Evolutionary conservation across 2,888 invertebrate genomes (phyloP), one percentile per base, ranked within the genome.

Genomic region (Eugnorisma glareosa): DNA sequence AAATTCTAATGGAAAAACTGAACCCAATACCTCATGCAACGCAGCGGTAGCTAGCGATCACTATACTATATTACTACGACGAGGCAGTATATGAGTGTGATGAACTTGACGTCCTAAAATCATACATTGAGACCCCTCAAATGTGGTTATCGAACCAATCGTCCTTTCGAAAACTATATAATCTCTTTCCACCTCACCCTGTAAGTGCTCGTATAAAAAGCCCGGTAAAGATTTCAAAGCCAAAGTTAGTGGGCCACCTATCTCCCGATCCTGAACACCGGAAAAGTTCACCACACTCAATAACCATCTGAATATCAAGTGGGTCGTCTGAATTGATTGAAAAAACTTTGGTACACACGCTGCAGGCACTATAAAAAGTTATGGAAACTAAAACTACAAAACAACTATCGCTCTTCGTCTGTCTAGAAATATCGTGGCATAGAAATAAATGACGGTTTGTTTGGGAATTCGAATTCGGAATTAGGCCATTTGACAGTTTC

Each of bases 301-400:
- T 94, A 93, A 92, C 93, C 93, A 91, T 94, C 91, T 90, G 93
- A 93, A 94, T 94, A 93, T 93, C 93, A 93, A 94, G 92, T 92
- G 90, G 92, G 91, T 92, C 91, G 92, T 93, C 91, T 84, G 89
- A 91, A 90, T 92, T 93, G 93, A 94, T 94, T 93, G 94, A 92
- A 94, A 94, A 92, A 93, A 91, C 89, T 91, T 92, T 88, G 82
- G 85, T 86, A 87, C 82, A 81, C 77, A 83, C 75, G 81, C 86
- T 82, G 67, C 63, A 54, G 73, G 76, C 73, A 81, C 76, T 78
- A 79, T 71, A 73, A 79, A 83, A 84, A 85, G 81, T 84, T 84
- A 76, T 79, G 69, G 64, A 72, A 77, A 83, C 67, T 73, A 76
- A 68, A 76, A 78, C 73, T 73, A 85, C 64, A 61, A 82, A 80